Conservation (phyloP, 92 coral and sea anemone species). For the Parazoanthus darwini region DNA sequence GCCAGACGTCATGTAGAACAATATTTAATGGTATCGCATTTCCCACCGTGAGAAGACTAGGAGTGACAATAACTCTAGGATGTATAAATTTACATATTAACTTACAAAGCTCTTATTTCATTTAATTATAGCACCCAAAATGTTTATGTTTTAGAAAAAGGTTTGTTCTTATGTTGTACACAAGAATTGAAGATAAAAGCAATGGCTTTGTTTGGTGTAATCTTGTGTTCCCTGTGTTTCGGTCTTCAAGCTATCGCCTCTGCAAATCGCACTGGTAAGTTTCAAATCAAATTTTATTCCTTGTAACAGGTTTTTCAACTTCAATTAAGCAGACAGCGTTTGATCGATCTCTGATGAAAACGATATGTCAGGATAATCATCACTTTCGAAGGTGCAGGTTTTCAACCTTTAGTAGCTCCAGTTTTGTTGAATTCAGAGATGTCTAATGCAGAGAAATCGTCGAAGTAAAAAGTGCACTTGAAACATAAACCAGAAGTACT, state of each 20-base stretch:
- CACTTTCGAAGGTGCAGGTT: not conserved
- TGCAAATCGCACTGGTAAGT: not conserved
- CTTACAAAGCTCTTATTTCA: slow-evolving; percentile 1
- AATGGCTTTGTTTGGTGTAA: not conserved
- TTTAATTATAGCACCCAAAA: not conserved
- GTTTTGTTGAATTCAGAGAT: not conserved
- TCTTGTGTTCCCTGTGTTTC: not conserved
- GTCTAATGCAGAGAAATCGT: not conserved
- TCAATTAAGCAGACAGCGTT: not conserved
- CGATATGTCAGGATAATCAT: not conserved
- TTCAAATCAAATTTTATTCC: not conserved
- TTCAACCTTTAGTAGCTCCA: not conserved
- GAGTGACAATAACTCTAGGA: not conserved
- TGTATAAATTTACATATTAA: slow-evolving; percentile 3
- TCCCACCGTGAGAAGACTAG: not conserved
- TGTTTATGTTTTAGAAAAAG: not conserved
- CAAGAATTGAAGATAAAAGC: not conserved
- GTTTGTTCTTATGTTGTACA: not conserved
- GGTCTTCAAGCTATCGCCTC: not conserved
- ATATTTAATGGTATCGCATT: not conserved
- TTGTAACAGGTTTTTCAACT: not conserved
- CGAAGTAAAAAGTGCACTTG: not conserved
- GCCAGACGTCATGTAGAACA: not conserved
- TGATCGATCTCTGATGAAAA: not conserved
- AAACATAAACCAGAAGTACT: not conserved